Base-by-base conservation (phyloP, 2,797 vertebrate genomes). In the Lophius americanus region DNA sequence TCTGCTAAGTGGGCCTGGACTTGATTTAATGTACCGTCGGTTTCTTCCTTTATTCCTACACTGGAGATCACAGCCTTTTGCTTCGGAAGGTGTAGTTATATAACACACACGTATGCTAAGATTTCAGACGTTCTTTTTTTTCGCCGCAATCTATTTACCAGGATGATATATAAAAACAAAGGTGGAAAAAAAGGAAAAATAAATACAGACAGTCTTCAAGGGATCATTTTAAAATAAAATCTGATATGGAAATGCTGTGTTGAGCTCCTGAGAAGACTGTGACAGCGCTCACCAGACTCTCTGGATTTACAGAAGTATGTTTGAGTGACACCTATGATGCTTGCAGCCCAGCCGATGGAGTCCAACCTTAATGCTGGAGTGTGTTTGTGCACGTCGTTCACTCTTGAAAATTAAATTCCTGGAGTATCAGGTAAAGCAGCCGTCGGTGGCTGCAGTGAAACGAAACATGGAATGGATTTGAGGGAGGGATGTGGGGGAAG, bases 401-500 rank as follows among this genome's bases (percentile, higher is more conserved):
- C 32, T 51, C 50, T 67, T 69, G 65, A 70, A 57, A 73, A 64
- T 47, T 60, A 73, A 63, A 44, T 59, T 37, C 76, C 57, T 73
- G 64, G 50, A 75, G 67, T 56, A 72, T 76, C 57, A 52, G 57
- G 48, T 14, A 57, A 51, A 75, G 53, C 65, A 68, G 60, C 47
- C 32, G 41, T 75, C 7, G 12, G 62, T 49, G 66, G 36, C 68
- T 60, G 42, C 58, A 47, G 58, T 39, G 73, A 76, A 42, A 76
- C 14, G 36, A 67, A 68, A 68, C 60, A 52, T 38, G 60, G 73
- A 68, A 14, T 47, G 43, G 64, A 75, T 75, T 71, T 67, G 75
- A 70, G 76, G 72, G 78, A 76, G 63, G 63, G 64, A 75, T 74
- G 70, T 69, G 75, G 72, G 76, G 74, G 78, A 76, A 60, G 68